Percentiles rank a stretch among this genome's conserved stretches.
These are phyloP conservation scores for Neotoma lepida DNA, from an alignment of 2,113 vertebrate genomes.

Conservation along the genomic window DNA sequence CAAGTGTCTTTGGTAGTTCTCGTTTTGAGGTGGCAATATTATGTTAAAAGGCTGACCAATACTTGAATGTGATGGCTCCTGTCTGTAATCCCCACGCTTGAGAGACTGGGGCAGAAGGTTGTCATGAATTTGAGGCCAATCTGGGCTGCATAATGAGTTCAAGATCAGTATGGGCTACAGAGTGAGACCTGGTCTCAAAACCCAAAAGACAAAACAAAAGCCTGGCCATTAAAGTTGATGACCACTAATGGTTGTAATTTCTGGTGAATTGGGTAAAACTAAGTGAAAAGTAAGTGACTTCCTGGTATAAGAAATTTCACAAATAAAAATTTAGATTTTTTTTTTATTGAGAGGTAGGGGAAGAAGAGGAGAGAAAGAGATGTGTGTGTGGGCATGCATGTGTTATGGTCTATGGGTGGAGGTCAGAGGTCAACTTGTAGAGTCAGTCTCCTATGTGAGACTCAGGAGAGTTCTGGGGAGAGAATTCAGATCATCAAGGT, in stretches of 20 bases:
- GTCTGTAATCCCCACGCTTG: not conserved
- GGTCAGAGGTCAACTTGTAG: too few species aligned
- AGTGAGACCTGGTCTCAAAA: not conserved
- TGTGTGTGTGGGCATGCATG: not conserved
- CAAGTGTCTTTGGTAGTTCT: not conserved
- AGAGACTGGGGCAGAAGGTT: not conserved
- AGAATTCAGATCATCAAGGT: not conserved
- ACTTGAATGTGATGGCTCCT: not conserved
- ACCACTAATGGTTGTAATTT: not conserved
- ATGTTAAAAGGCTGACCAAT: not conserved
- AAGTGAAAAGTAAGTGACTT: not conserved
- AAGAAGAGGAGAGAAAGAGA: not conserved
- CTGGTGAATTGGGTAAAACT: not conserved
- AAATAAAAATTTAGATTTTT: slow-evolving; percentile 43
- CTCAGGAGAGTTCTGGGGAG: not conserved
- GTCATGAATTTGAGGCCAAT: not conserved
- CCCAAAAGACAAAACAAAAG: not conserved
- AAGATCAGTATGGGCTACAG: too few species aligned
- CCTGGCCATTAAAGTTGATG: not conserved
- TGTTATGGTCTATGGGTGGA: not conserved
- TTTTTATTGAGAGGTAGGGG: not conserved
- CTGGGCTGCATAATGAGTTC: not conserved
- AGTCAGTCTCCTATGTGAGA: not conserved
- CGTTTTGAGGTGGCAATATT: not conserved
- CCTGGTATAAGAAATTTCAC: slow-evolving; percentile 9